Evolutionary conservation across 2,113 vertebrate genomes (phyloP), one percentile per base, ranked within the genome.

Genomic region (Cariama cristata): DNA sequence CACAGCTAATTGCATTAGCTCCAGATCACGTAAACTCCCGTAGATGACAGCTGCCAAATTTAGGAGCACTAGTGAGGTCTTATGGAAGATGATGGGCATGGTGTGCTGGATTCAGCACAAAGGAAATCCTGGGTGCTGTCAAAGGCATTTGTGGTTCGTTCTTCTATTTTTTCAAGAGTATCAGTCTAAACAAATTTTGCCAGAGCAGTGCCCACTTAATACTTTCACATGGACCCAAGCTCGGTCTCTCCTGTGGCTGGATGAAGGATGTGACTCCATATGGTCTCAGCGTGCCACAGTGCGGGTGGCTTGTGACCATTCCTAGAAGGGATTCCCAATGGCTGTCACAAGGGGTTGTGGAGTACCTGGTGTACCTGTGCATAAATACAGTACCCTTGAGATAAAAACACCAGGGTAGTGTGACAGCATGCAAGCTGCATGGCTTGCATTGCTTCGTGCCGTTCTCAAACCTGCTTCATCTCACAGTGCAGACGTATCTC

Each of bases 11-110:
- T 96, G 91, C 86, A 88, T 94, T 96, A 97, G 79, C 91, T 94
- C 95, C 93, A 96, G 91, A 93, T 96, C 94, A 91, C 50, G 71
- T 96, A 96, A 95, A 95, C 91, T 96, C 91, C 96, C 9, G 15
- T 49, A 81, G 90, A 82, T 96, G 96, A 95, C 87, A 96, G 95
- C 91, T 97, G 94, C 93, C 95, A 97, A 96, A 97, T 90, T 96
- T 91, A 91, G 95, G 95, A 85, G 56, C 49, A 18, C 33, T 79
- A 26, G 93, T 91, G 87, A 87, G 58, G 80, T 82, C 83, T 94
- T 79, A 63, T 3, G 33, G 96, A 77, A 95, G 89, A 95, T 82
- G 94, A 96, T 6, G 49, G 91, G 76, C 64, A 75, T 75, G 68
- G 23, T 84, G 91, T 79, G 80, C 64, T 96, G 96, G 77, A 89